Percentiles rank a stretch among this genome's conserved stretches.
Evolutionary conservation across 23 tunicate genomes (phyloP).

Genomic region (Styela clava): DNA sequence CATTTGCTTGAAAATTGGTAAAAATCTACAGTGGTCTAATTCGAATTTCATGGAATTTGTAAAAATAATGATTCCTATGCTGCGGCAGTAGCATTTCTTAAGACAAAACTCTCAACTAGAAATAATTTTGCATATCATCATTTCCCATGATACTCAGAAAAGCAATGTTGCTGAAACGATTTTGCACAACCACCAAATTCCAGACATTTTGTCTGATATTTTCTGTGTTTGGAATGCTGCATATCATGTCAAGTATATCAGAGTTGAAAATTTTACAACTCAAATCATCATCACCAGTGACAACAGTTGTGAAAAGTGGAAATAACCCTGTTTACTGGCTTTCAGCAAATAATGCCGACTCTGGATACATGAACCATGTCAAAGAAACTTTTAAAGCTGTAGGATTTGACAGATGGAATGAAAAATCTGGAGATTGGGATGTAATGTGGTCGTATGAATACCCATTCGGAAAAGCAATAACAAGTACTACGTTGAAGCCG

Average conservation of each 20-base stretch:
- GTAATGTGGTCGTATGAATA: slow-evolving; percentile 93
- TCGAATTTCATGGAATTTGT: too few species aligned
- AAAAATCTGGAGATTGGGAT: slow-evolving; percentile 53
- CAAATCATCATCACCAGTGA: background rate
- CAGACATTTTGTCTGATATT: background rate
- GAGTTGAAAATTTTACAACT: slow-evolving; percentile 7
- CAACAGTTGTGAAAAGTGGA: background rate
- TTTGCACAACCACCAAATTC: background rate
- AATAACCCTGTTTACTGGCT: slow-evolving; percentile 22
- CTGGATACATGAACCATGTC: slow-evolving; percentile 59
- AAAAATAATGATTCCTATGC: too few species aligned
- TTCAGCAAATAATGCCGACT: slow-evolving; percentile 45
- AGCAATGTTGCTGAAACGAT: background rate
- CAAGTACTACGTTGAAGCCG: slow-evolving; percentile 18
- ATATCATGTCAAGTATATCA: slow-evolving; percentile 10
- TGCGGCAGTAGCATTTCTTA: too few species aligned
- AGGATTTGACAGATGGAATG: slow-evolving; percentile 69
- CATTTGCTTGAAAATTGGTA: too few species aligned
- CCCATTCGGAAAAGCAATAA: slow-evolving; percentile 70
- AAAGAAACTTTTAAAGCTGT: slow-evolving; percentile 49
- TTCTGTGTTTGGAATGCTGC: slow-evolving; percentile 11
- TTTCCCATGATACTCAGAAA: too few species aligned
- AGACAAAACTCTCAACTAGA: too few species aligned
- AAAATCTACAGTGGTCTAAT: too few species aligned
- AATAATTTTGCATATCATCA: too few species aligned